Evolutionary conservation across 2,888 invertebrate species (phyloP), one percentile per base, ranked within the genome.

Genomic region (Drosophila infuscata): DNA sequence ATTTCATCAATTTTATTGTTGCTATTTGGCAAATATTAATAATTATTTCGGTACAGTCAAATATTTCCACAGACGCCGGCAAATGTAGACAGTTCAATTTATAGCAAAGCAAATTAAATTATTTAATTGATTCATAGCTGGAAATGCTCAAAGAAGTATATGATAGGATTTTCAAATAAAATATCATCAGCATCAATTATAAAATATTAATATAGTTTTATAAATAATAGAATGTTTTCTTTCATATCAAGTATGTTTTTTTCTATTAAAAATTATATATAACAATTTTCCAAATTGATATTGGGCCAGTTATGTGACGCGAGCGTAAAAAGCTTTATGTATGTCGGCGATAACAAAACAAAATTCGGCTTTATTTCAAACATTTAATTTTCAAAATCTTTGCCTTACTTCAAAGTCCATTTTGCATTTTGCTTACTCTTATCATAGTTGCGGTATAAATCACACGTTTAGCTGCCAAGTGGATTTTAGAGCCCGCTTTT

Each of bases 381-480:
- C 20, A 25, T 35, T 25, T 1, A 6, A 17, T 8, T 17, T 53
- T 32, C 48, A 61, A 52, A 49, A 11, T 30, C 11, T 60, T 56
- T 15, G 52, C 20, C 17, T 12, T 38, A 60, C 59, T 59, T 64
- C 36, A 38, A 36, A 43, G 36, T 51, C 15, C 6, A 30, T 56
- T 36, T 65, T 29, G 48, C 59, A 64, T 51, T 70, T 51, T 79
- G 76, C 43, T 60, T 53, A 74, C 78, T 82, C 87, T 89, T 89
- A 90, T 88, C 91, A 89, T 65, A 62, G 71, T 53, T 69, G 63
- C 60, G 76, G 78, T 84, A 88, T 88, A 90, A 88, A 88, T 88
- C 87, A 88, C 89, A 78, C 88, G 80, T 89, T 89, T 89, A 88
- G 88, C 74, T 88, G 84, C 89, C 91, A 89, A 88, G 90, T 90